Base-by-base conservation (phyloP, 2,797 vertebrate species). In the Dendrocincla tyrannina region DNA sequence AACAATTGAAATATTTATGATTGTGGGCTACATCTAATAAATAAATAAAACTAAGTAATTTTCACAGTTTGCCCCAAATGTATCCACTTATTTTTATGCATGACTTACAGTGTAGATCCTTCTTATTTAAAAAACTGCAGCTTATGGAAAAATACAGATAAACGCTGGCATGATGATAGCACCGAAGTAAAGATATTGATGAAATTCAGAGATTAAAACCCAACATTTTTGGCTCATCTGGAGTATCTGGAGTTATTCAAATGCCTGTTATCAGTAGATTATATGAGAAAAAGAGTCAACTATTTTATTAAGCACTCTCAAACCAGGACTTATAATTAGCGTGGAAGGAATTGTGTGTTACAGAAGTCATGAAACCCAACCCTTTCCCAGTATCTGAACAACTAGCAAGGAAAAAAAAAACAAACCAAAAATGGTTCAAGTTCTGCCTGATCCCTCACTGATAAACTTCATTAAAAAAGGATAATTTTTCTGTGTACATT, bases 1-100 rank as follows among this genome's bases (percentile, higher is more conserved):
- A 77, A 56, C 13, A 60, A 46, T 13, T 80, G 37, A 92, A 89
- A 91, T 93, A 92, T 67, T 95, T 90, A 77, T 88, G 18, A 84
- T 18, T 44, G 14, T 59, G 59, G 30, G 50, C 25, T 88, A 35
- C 11, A 78, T 60, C 17, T 72, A 94, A 82, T 85, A 89, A 91
- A 82, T 77, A 96, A 91, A 87, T 77, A 79, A 95, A 81, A 47
- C 0, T 28, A 89, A 91, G n/a, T 32, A 66, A 73, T 83, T 82
- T 91, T 75, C 67, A 85, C 52, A 22, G 10, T 78, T 94, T 89
- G 9, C 24, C 28, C 27, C 32, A 52, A 85, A 89, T 32, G 17
- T 67, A 88, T 85, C 22, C 15, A 41, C 14, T 77, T 85, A 66
- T 39, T 95, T 91, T 91, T 59, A 70, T 68, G 41, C 20, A 70